These are phyloP conservation scores for Archips crataeganus DNA, from an alignment of 2,888 invertebrate species.

Conservation along the genomic window DNA sequence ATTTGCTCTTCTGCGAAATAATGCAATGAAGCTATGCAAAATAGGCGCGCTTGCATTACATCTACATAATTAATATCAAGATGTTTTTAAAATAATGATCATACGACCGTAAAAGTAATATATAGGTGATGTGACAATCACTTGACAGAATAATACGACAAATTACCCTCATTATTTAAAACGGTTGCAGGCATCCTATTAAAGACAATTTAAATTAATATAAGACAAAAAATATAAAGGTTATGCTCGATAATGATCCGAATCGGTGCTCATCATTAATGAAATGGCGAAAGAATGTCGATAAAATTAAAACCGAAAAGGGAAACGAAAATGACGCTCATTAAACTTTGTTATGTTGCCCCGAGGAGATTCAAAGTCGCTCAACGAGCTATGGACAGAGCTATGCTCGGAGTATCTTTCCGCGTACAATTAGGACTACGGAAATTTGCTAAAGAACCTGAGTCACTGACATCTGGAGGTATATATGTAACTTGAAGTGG, in stretches of 20 bases:
- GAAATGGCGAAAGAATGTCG: slow-evolving; percentile 57
- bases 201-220: slow-evolving; percentile 38
- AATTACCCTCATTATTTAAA: slow-evolving; percentile 40
- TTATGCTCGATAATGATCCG: slow-evolving; percentile 49
- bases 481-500: too few species aligned
- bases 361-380: background rate
- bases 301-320: slow-evolving; percentile 54
- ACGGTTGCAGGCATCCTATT: slow-evolving; percentile 1
- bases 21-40: too few species aligned
- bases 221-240: slow-evolving; percentile 38
- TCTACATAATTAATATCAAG: background rate
- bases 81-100: background rate
- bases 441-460: too few species aligned
- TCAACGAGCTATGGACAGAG: too few species aligned
- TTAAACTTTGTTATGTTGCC: slow-evolving; percentile 11
- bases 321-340: slow-evolving; percentile 35
- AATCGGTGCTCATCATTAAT: slow-evolving; percentile 55
- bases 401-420: too few species aligned
- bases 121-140: background rate
- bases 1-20: too few species aligned
- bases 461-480: too few species aligned
- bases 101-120: background rate
- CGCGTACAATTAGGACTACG: too few species aligned
- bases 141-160: background rate
- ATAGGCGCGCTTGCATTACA: too few species aligned